phyloP scores from a whole-genome alignment of 2,888 invertebrate species.

The Drosophila helvetica region DNA sequence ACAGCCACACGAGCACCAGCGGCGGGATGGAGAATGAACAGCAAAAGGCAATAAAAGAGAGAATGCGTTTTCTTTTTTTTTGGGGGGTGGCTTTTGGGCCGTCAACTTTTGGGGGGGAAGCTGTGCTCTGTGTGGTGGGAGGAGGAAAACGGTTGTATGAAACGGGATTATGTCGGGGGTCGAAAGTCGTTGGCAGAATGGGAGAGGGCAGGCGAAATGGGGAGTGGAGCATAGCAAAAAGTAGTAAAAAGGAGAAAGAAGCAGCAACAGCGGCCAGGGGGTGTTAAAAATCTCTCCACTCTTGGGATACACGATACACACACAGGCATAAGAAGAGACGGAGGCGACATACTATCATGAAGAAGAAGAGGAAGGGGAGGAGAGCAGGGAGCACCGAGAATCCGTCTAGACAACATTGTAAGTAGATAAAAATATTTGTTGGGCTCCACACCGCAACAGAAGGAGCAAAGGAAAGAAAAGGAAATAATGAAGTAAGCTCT shows the following conservation, averaged over 20 bases:
- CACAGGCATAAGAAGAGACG: background rate
- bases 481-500: slow-evolving; percentile 39
- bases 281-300: background rate
- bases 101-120: slow-evolving; percentile 3
- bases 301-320: background rate
- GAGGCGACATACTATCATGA: background rate
- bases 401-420: slow-evolving; percentile 64
- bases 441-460: slow-evolving; percentile 22
- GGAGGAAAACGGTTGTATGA: background rate
- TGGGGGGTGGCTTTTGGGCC: slow-evolving; percentile 56
- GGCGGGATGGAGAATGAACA: background rate
- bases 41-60: slow-evolving; percentile 36
- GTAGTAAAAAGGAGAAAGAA: slow-evolving; percentile 21
- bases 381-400: slow-evolving; percentile 35
- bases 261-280: background rate
- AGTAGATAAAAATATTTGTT: slow-evolving; percentile 68
- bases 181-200: slow-evolving; percentile 42
- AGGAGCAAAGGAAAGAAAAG: slow-evolving; percentile 37
- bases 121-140: slow-evolving; percentile 18
- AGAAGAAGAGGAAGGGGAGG: slow-evolving; percentile 24
- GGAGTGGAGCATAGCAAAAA: slow-evolving; percentile 31
- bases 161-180: slow-evolving; percentile 17
- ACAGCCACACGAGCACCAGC: background rate
- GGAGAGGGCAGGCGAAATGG: slow-evolving; percentile 19
- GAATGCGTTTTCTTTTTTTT: slow-evolving; percentile 65